These are phyloP conservation scores for Epistrophe eligans DNA, from an alignment of 2,888 invertebrate species.

Conservation along the genomic window DNA sequence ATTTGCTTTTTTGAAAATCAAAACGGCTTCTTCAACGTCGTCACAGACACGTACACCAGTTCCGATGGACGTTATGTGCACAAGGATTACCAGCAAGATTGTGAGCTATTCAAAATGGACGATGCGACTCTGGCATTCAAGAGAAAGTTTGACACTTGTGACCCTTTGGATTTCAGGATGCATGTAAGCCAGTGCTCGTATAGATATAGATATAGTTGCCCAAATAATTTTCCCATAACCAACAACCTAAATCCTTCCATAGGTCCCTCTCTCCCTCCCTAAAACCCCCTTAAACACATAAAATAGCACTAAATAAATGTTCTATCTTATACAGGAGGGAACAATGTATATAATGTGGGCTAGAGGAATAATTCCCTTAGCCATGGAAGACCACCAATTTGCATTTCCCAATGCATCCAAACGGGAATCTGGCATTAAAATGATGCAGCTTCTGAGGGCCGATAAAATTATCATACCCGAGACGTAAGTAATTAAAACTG, in stretches of 20 bases:
- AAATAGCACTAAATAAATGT: slow-evolving; percentile 34
- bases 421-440: slow-evolving; percentile 89
- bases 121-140: slow-evolving; percentile 90
- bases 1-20: slow-evolving; percentile 91
- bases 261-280: not conserved
- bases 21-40: slow-evolving; percentile 83
- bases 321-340: slow-evolving; percentile 88
- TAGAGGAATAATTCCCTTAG: slow-evolving; percentile 89
- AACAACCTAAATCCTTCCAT: not conserved
- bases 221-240: slow-evolving; percentile 8
- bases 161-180: slow-evolving; percentile 86
- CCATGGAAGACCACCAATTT: slow-evolving; percentile 82
- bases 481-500: slow-evolving; percentile 79
- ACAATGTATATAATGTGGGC: slow-evolving; percentile 95
- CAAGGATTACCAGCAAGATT: slow-evolving; percentile 90
- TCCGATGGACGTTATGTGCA: slow-evolving; percentile 87
- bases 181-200: slow-evolving; percentile 81
- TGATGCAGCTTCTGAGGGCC: slow-evolving; percentile 88
- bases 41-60: slow-evolving; percentile 90
- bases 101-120: slow-evolving; percentile 85
- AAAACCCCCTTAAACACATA: not conserved
- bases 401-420: slow-evolving; percentile 83
- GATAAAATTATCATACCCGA: slow-evolving; percentile 84
- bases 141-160: slow-evolving; percentile 94
- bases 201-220: not conserved